Evolutionary conservation across 2,888 invertebrate species (phyloP), one percentile per base, ranked within the genome.

Genomic region (Smittia sp.): DNA sequence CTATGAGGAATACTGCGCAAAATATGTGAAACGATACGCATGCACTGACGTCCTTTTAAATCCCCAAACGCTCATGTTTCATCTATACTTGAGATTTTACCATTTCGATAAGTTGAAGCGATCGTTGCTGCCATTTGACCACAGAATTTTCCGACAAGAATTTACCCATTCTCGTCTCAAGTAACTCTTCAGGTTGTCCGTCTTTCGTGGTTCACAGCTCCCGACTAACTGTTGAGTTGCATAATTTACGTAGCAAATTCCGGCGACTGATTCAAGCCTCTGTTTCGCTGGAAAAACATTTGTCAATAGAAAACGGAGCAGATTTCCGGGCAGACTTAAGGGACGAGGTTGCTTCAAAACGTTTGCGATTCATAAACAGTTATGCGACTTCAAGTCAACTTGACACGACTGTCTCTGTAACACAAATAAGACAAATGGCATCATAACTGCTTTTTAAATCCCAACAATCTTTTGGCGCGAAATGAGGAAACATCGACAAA

Each of bases 401-500:
- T n/a, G n/a, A n/a, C n/a, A n/a, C n/a, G n/a, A n/a, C n/a, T n/a
- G n/a, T n/a, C n/a, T n/a, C n/a, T n/a, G n/a, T n/a, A n/a, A n/a
- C n/a, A n/a, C n/a, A n/a, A n/a, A n/a, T 54, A 24, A 18, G 69
- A 70, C 69, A 70, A 70, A 70, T 52, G 54, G 54, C 69, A 70
- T 70, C 1, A 54, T 15, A 13, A 13, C 9, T 68, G 69, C 27
- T 70, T 70, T 24, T 32, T 70, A 52, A 52, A 24, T 27, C 69
- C 41, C 69, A 25, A 68, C 24, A n/a, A 6, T 15, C 27, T 68
- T 70, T 70, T 52, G 69, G 69, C 69, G 69, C 69, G 69, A 70
- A 70, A 32, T n/a, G 32, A n/a, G 22, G 22, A 58, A 32, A 46
- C 46, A 46, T 11, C 3, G n/a, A 46, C 15, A 46, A n/a, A 46